These are phyloP conservation scores for Smutsia temminckii DNA, from an alignment of 2,797 vertebrate genomes.

Conservation along the genomic window DNA sequence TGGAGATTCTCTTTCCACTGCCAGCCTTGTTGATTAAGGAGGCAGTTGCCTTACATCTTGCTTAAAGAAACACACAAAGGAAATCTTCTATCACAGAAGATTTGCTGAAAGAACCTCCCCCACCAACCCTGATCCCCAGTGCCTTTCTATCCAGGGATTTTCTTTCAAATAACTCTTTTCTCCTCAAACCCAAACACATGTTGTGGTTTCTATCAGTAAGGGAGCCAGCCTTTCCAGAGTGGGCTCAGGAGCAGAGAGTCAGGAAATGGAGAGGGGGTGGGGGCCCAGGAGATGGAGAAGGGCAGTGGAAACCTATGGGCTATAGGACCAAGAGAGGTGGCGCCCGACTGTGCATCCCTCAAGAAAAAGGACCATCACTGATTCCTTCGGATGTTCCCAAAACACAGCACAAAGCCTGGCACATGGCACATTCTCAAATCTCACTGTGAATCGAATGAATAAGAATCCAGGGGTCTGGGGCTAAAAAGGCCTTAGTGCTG, in stretches of 20 bases:
- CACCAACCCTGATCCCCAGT: neutral
- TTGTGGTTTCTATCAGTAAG: neutral
- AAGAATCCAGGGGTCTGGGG: neutral
- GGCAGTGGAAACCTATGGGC: neutral
- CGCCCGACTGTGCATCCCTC: neutral
- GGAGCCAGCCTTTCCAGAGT: neutral
- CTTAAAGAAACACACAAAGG: constrained; percentile 32
- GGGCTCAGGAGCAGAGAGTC: neutral
- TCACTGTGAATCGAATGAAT: neutral
- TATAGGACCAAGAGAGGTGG: neutral
- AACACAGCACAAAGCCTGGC: neutral
- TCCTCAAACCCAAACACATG: neutral
- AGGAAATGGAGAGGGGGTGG: neutral
- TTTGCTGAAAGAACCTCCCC: neutral
- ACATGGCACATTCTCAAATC: neutral
- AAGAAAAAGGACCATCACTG: neutral
- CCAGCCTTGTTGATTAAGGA: neutral
- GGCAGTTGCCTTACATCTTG: neutral
- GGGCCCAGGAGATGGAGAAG: neutral
- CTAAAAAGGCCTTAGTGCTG: neutral
- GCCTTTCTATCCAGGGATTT: neutral
- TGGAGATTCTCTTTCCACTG: neutral
- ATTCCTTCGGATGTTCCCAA: neutral
- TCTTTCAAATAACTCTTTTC: constrained; percentile 10
- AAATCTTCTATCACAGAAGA: constrained; percentile 6